A percentile compares a stretch with the other conserved stretches of the same genome.
These are phyloP conservation scores for Poeciliopsis paucimaculata DNA, from an alignment of 2,797 vertebrate species.

Conservation along the genomic window DNA sequence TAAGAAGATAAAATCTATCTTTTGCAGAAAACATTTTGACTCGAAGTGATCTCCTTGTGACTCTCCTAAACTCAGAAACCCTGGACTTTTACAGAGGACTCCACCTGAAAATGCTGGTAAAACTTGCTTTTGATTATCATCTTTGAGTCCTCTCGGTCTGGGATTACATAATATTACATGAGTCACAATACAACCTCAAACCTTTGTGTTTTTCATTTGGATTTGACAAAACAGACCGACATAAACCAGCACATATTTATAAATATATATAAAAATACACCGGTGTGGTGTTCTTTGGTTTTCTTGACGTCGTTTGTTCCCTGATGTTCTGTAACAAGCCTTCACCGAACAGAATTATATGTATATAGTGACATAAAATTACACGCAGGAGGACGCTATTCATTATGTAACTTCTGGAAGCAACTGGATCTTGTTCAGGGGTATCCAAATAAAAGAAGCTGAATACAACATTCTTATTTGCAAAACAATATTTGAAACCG, in stretches of 20 bases:
- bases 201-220: not conserved
- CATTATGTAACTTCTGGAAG: not conserved
- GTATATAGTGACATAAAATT: not conserved
- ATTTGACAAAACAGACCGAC: not conserved
- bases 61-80: not conserved
- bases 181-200: not conserved
- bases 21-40: not conserved
- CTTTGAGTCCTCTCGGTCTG: not conserved
- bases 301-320: not conserved
- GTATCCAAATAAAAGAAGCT: not conserved
- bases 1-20: not conserved
- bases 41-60: not conserved
- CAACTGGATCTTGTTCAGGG: not conserved
- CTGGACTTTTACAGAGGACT: not conserved
- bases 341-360: not conserved
- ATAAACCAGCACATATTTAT: not conserved
- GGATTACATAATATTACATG: not conserved
- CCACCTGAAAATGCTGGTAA: not conserved
- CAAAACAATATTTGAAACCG: not conserved
- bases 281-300: not conserved
- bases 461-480: not conserved
- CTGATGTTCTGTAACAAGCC: not conserved
- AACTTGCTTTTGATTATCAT: not conserved
- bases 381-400: not conserved
- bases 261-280: not conserved